These are phyloP conservation scores for Galago senegalensis DNA, from an alignment of 2,797 vertebrate species.

Conservation along the genomic window DNA sequence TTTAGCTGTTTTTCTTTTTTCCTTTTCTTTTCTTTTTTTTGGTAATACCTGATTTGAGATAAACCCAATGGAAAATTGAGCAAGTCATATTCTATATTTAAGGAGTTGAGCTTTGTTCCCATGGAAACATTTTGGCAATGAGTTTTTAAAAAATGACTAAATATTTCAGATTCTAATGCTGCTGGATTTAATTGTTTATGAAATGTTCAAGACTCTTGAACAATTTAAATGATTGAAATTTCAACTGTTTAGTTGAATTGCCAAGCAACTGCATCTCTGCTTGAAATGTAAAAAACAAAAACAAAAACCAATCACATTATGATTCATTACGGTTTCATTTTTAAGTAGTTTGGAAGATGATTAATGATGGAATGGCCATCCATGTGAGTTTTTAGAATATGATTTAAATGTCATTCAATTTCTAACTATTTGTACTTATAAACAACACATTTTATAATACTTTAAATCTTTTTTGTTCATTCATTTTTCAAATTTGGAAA, in stretches of 20 bases:
- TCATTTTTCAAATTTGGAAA: not conserved
- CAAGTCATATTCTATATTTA: slow-evolving; percentile 16
- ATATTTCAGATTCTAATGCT: slow-evolving; percentile 54
- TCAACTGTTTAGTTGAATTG: slow-evolving; percentile 59
- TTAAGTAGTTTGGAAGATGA: slow-evolving; percentile 30
- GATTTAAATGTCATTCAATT: not conserved
- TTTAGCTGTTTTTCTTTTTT: not conserved
- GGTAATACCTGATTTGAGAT: slow-evolving; percentile 24
- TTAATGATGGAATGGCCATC: slow-evolving; percentile 37
- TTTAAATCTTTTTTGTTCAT: not conserved
- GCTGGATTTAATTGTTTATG: slow-evolving; percentile 61
- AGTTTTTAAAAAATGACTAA: slow-evolving; percentile 67
- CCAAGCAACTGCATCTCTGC: slow-evolving; percentile 41
- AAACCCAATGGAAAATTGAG: not conserved
- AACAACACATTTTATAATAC: not conserved
- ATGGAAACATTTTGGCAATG: slow-evolving; percentile 68
- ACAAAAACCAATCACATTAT: slow-evolving; percentile 38
- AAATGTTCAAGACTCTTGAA: slow-evolving; percentile 49
- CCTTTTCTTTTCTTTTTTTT: not conserved
- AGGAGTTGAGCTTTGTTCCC: slow-evolving; percentile 58
- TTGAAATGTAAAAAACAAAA: slow-evolving; percentile 63
- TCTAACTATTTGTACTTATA: not conserved
- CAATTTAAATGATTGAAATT: slow-evolving; percentile 75
- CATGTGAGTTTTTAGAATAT: not conserved
- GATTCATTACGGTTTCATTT: slow-evolving; percentile 23